Evolutionary conservation across 2,888 invertebrate species (phyloP).

Genomic region (Himalopsyche tibetana): DNA sequence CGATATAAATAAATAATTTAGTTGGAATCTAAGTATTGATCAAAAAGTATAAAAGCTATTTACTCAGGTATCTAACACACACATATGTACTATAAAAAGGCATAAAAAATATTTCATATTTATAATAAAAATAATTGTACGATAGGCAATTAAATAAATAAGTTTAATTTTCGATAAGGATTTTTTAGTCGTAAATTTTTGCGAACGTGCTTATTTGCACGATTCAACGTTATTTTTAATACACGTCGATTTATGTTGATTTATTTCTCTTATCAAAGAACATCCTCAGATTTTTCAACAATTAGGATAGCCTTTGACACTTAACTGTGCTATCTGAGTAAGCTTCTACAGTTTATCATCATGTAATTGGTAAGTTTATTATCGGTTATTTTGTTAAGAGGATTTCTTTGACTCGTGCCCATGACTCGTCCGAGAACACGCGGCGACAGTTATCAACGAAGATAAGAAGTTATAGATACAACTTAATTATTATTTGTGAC

Average conservation of each 20-base stretch:
- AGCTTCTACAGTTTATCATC: not conserved
- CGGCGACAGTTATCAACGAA: conserved; percentile 51
- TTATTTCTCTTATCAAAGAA: not conserved
- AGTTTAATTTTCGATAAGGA: not conserved
- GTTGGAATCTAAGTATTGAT: too few species aligned
- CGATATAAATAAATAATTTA: too few species aligned
- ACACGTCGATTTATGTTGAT: not conserved
- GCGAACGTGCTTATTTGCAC: not conserved
- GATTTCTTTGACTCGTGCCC: conserved; percentile 30
- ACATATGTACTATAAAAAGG: too few species aligned
- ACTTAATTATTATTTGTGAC: not conserved
- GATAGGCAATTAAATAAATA: too few species aligned
- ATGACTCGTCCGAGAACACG: not conserved
- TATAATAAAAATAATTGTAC: too few species aligned
- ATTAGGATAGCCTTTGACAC: conserved; percentile 15
- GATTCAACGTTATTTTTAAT: not conserved
- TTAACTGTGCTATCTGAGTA: not conserved
- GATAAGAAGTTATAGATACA: conserved; percentile 12
- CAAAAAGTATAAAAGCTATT: too few species aligned
- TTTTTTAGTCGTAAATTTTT: not conserved
- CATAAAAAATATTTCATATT: too few species aligned
- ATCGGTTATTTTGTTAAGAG: not conserved
- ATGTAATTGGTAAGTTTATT: not conserved
- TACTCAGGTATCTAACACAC: not conserved
- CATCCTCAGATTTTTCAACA: not conserved